A percentile compares a stretch with the other conserved stretches of the same genome.
Conservation (phyloP, 2,113 vertebrate species). For the Thalassarche chlororhynchos region DNA sequence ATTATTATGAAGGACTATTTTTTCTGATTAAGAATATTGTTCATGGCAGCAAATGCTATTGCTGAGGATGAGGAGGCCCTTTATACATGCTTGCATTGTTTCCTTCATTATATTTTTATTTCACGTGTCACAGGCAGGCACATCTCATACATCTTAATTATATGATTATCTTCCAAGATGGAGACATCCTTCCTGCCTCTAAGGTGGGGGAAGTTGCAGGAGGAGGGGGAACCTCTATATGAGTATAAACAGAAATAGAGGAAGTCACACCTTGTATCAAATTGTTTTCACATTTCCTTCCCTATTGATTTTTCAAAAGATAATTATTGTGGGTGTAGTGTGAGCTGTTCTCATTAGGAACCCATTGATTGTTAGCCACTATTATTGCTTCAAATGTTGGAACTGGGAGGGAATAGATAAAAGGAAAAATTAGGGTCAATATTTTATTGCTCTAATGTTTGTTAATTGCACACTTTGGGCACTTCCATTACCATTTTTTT, state of each 20-base stretch:
- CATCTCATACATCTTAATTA: slow-evolving; percentile 71
- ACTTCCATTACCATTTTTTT: not conserved
- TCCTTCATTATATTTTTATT: slow-evolving; percentile 39
- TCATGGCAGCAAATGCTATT: slow-evolving; percentile 13
- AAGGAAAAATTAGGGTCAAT: not conserved
- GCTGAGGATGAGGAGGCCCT: not conserved
- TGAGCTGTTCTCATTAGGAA: slow-evolving; percentile 69
- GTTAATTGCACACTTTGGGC: not conserved
- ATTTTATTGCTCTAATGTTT: slow-evolving; percentile 18
- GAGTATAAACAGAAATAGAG: not conserved
- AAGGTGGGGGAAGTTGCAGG: not conserved
- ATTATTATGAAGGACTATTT: slow-evolving; percentile 4
- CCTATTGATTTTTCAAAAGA: slow-evolving; percentile 66
- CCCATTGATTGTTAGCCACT: slow-evolving; percentile 57
- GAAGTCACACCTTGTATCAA: slow-evolving; percentile 39
- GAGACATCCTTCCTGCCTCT: not conserved
- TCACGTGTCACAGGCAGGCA: not conserved
- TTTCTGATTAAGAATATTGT: not conserved
- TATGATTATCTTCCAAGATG: slow-evolving; percentile 48
- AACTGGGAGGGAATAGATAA: not conserved
- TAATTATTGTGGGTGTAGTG: slow-evolving; percentile 59
- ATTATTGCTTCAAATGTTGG: slow-evolving; percentile 50
- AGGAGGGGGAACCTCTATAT: not conserved
- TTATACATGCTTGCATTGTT: not conserved
- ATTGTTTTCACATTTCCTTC: slow-evolving; percentile 52